phyloP scores from a whole-genome alignment of 2,888 invertebrate species.

The Sylvicola cinctus region DNA sequence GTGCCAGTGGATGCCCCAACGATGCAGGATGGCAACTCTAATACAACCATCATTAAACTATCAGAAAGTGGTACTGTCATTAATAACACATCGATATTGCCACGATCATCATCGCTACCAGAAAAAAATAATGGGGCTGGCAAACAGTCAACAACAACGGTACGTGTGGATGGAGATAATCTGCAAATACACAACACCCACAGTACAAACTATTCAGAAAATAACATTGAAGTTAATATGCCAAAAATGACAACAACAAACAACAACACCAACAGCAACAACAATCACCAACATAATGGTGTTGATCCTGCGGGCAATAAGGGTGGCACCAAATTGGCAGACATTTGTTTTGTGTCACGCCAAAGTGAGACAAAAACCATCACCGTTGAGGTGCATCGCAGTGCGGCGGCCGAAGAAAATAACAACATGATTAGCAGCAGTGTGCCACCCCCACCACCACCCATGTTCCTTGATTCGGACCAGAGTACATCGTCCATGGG shows the following conservation, averaged over 20 bases:
- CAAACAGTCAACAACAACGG: not conserved
- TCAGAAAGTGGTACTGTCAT: slow-evolving; percentile 52
- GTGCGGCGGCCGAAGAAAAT: slow-evolving; percentile 13
- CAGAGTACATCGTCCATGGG: slow-evolving; percentile 9
- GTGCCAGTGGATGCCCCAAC: too few relatives aligned
- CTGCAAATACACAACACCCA: not conserved
- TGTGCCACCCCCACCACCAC: slow-evolving; percentile 22
- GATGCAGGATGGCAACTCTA: too few relatives aligned
- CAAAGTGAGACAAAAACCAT: slow-evolving; percentile 40
- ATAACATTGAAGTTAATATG: not conserved
- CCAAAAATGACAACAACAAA: not conserved
- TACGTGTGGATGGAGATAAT: not conserved
- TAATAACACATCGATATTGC: too few relatives aligned
- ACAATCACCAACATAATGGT: not conserved
- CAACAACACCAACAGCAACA: slow-evolving; percentile 1
- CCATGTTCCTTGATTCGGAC: slow-evolving; percentile 6
- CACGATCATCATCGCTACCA: too few relatives aligned
- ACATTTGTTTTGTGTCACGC: slow-evolving; percentile 25
- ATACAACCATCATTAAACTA: slow-evolving; percentile 51
- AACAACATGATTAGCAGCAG: too few relatives aligned
- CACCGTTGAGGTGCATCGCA: slow-evolving; percentile 55
- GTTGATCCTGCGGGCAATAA: not conserved
- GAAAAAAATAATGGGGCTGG: not conserved
- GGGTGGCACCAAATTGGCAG: slow-evolving; percentile 17
- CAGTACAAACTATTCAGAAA: not conserved